Evolutionary conservation across 2,888 invertebrate genomes (phyloP).

Genomic region (Mallateleia sp.): DNA sequence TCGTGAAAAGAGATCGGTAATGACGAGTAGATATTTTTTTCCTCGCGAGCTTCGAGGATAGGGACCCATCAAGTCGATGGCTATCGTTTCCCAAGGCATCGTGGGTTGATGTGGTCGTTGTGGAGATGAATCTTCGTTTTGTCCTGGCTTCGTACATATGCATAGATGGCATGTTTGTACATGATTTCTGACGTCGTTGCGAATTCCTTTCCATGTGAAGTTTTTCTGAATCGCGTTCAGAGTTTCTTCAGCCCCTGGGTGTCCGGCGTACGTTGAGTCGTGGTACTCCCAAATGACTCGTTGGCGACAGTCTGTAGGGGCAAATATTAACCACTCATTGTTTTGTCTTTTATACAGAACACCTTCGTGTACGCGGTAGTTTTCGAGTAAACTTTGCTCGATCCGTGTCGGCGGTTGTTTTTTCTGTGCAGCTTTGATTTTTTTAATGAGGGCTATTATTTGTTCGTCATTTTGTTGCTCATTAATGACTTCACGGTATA

Average conservation of each 20-base stretch:
- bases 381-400: not conserved
- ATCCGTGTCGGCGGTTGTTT: not conserved
- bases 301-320: not conserved
- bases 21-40: not conserved
- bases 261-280: not conserved
- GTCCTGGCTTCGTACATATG: not conserved
- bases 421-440: too few species aligned
- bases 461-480: too few species aligned
- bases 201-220: slow-evolving; percentile 11
- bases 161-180: not conserved
- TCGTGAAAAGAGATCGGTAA: slow-evolving; percentile 12
- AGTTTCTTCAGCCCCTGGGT: slow-evolving; percentile 4
- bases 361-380: not conserved
- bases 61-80: not conserved
- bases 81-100: not conserved
- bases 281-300: slow-evolving; percentile 1
- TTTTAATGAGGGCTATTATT: too few species aligned
- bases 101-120: not conserved
- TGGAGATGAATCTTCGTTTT: not conserved
- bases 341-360: slow-evolving; percentile 1
- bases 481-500: not conserved
- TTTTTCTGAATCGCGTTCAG: slow-evolving; percentile 2
- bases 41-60: slow-evolving; percentile 3
- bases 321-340: not conserved
- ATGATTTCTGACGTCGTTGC: not conserved